These are phyloP conservation scores for Thalpophila matura DNA, from an alignment of 2,888 invertebrate species.

Conservation along the genomic window DNA sequence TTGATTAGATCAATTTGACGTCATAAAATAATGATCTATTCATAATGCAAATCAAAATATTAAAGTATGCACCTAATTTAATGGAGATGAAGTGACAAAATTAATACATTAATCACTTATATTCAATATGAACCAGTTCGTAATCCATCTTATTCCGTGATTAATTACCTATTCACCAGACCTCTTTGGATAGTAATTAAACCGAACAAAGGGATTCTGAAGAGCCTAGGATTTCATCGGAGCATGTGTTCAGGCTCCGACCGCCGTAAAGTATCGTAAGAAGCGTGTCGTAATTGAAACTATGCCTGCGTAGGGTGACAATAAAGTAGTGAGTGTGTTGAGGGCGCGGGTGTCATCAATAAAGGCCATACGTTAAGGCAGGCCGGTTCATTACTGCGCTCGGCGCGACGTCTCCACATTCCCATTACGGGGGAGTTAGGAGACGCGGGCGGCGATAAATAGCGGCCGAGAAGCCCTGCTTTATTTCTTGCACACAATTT, in stretches of 20 bases:
- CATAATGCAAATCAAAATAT: conserved; percentile 26
- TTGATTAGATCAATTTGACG: conserved; percentile 21
- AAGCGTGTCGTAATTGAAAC: conserved; percentile 83
- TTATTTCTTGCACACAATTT: conserved; percentile 90
- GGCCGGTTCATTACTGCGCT: conserved; percentile 86
- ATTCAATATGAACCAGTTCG: conserved; percentile 59
- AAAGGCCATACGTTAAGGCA: conserved; percentile 86
- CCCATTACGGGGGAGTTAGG: conserved; percentile 88
- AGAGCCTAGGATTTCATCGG: conserved; percentile 53
- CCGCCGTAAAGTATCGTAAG: conserved; percentile 81
- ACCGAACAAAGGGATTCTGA: conserved; percentile 50
- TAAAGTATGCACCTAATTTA: conserved; percentile 45
- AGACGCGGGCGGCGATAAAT: conserved; percentile 88
- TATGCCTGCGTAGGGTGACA: conserved; percentile 79
- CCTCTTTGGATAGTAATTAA: conserved; percentile 56
- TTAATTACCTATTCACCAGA: conserved; percentile 56
- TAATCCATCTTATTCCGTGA: conserved; percentile 58
- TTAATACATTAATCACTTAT: conserved; percentile 61
- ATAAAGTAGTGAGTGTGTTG: conserved; percentile 79
- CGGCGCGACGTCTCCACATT: conserved; percentile 82
- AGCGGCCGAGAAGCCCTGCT: conserved; percentile 85
- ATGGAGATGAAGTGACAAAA: conserved; percentile 47
- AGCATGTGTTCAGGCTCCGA: conserved; percentile 67
- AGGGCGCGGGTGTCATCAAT: conserved; percentile 85
- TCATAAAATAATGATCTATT: conserved; percentile 31